A percentile compares a stretch with the other conserved stretches of the same genome.
Evolutionary conservation across 2,888 invertebrate species (phyloP).

Genomic region (Euplexia lucipara): DNA sequence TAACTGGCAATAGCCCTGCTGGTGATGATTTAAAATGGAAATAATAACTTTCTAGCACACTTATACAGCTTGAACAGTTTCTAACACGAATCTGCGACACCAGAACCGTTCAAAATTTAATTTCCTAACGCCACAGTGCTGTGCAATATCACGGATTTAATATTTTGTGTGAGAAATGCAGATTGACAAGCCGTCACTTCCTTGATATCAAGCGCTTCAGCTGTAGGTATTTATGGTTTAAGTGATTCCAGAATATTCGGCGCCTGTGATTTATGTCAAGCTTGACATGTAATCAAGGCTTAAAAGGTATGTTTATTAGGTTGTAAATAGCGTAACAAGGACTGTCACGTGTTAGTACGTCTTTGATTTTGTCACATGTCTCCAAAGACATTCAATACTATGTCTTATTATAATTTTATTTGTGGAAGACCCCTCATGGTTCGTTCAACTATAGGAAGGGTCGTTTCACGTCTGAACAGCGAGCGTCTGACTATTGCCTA

Average conservation of each 20-base stretch:
- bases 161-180: constrained; percentile 37
- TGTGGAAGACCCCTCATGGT: neutral
- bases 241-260: constrained; percentile 37
- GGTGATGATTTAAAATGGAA: too few species aligned
- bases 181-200: constrained; percentile 42
- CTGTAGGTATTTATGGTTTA: constrained; percentile 15
- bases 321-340: neutral
- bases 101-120: constrained; percentile 25
- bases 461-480: too few species aligned
- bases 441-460: too few species aligned
- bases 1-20: too few species aligned
- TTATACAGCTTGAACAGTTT: neutral
- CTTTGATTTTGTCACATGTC: neutral
- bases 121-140: constrained; percentile 13
- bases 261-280: constrained; percentile 24
- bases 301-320: constrained; percentile 26
- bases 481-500: too few species aligned
- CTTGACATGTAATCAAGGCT: constrained; percentile 37
- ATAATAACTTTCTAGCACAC: neutral
- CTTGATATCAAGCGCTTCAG: constrained; percentile 20
- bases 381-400: too few species aligned
- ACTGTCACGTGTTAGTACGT: neutral
- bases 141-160: constrained; percentile 21
- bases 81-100: constrained; percentile 2
- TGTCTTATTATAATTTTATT: neutral